Evolutionary conservation across 2,797 vertebrate genomes (phyloP).

Genomic region (Syncerus caffer): DNA sequence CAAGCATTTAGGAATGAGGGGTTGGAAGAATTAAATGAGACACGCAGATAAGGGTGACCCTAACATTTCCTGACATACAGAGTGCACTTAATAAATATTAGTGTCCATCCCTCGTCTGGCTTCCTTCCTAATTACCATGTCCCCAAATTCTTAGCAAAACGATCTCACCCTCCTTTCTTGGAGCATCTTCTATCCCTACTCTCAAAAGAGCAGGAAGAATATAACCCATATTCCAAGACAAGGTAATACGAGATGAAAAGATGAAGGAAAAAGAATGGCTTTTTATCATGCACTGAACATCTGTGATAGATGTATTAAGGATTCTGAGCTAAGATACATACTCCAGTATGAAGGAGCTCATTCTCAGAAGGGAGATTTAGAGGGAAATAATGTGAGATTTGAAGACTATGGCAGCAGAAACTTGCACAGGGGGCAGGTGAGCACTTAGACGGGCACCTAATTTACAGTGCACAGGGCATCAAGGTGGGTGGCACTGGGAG

Average conservation of each 20-base stretch:
- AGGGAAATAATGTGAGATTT: neutral
- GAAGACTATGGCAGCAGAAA: neutral
- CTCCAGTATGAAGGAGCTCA: neutral
- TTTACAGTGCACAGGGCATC: accelerated
- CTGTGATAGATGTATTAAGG: neutral
- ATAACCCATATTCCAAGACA: neutral
- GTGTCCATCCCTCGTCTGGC: neutral
- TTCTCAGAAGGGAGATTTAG: neutral
- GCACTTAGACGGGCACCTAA: neutral
- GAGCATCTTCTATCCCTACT: neutral
- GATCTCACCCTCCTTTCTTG: neutral
- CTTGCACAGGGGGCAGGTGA: neutral
- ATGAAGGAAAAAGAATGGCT: neutral
- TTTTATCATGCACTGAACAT: neutral
- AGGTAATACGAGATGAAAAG: neutral
- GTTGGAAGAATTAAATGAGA: neutral
- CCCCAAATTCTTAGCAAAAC: neutral
- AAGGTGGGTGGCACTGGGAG: neutral
- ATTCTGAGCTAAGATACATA: neutral
- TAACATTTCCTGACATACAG: neutral
- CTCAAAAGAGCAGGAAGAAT: neutral
- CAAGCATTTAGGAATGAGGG: neutral
- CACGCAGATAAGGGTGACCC: neutral
- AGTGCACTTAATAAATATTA: neutral
- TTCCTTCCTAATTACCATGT: neutral